A percentile compares a stretch with the other conserved stretches of the same genome.
phyloP scores from a whole-genome alignment of 2,797 vertebrate genomes.

The Tapera naevia region DNA sequence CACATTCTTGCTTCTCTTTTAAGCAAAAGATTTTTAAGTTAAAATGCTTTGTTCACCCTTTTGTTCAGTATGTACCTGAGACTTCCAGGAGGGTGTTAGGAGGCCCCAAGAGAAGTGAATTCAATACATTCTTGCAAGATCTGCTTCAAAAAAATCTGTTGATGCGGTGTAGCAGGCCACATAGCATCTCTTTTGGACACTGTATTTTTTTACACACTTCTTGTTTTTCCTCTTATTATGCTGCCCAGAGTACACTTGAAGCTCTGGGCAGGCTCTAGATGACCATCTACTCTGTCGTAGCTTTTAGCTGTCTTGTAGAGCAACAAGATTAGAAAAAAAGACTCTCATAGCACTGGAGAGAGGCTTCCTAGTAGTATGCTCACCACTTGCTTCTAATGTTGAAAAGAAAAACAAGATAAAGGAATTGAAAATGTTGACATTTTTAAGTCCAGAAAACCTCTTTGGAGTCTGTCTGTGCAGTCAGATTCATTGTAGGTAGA shows the following conservation, averaged over 20 bases:
- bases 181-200: background rate
- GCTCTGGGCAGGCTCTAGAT: background rate
- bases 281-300: background rate
- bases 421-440: background rate
- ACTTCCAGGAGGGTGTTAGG: background rate
- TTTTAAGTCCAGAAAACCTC: background rate
- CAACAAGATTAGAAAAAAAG: background rate
- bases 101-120: background rate
- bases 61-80: background rate
- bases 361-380: background rate
- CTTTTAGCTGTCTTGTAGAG: background rate
- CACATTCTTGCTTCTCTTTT: background rate
- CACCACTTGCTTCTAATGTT: background rate
- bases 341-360: background rate
- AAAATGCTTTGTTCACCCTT: background rate
- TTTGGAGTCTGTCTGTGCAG: background rate
- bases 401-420: slow-evolving; percentile 1
- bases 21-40: background rate
- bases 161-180: background rate
- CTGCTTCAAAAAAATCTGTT: background rate
- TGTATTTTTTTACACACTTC: background rate
- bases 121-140: background rate
- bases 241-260: background rate
- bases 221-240: background rate
- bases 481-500: background rate